A percentile compares a stretch with the other conserved stretches of the same genome.
Evolutionary conservation across 2,797 vertebrate genomes (phyloP).

Genomic region (Gymnothorax reevesii): DNA sequence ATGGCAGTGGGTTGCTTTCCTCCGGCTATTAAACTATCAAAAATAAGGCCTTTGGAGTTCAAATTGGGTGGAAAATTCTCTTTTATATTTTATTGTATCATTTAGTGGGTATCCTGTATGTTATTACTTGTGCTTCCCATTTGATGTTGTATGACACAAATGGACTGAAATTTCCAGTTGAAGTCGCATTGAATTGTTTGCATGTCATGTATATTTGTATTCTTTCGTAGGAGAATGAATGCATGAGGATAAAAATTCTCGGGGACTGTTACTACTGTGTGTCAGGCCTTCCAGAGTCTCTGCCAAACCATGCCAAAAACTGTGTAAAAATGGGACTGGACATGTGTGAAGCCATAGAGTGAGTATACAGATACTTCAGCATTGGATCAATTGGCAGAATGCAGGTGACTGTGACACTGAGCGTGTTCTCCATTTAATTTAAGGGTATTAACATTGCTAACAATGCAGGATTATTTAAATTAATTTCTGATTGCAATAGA

Average conservation of each 20-base stretch:
- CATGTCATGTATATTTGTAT: not conserved
- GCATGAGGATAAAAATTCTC: slow-evolving; percentile 98
- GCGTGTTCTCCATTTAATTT: not conserved
- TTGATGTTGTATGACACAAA: not conserved
- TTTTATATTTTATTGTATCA: not conserved
- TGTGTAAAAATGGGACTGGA: slow-evolving; percentile 99
- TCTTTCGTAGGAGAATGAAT: slow-evolving; percentile 89
- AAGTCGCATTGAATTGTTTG: not conserved
- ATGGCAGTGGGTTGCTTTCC: not conserved
- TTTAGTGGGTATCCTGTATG: not conserved
- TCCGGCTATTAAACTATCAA: not conserved
- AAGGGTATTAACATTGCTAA: too few relatives aligned
- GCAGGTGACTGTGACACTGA: not conserved
- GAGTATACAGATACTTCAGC: slow-evolving; percentile 62
- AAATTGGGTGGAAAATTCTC: not conserved
- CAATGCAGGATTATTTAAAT: too few relatives aligned
- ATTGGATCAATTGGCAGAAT: slow-evolving; percentile 31
- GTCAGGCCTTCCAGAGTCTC: slow-evolving; percentile 91
- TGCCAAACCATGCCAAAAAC: slow-evolving; percentile 95
- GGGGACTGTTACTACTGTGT: slow-evolving; percentile 99
- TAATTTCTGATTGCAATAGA: too few relatives aligned
- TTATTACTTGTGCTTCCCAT: not conserved
- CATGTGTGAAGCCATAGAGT: slow-evolving; percentile 99
- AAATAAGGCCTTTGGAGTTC: not conserved
- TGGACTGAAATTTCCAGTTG: not conserved